Percentiles rank a stretch among this genome's conserved stretches.
Evolutionary conservation across 2,888 invertebrate species (phyloP).

Genomic region (Tuberolachnus salignus): DNA sequence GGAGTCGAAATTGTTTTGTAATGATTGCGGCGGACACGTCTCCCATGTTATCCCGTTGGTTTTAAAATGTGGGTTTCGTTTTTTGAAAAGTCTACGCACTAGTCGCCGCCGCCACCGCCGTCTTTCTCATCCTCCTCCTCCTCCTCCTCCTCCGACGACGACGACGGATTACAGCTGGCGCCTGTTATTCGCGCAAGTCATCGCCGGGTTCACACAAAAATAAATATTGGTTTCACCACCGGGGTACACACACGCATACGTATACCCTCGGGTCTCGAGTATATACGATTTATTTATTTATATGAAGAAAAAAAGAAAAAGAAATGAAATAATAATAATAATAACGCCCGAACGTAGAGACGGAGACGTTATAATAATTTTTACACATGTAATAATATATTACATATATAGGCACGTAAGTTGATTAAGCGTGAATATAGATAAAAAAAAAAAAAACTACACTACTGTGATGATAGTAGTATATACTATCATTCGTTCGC

Average conservation of each 20-base stretch:
- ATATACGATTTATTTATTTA: too few relatives aligned
- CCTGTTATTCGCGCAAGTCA: constrained; percentile 56
- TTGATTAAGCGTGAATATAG: neutral
- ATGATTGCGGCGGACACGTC: constrained; percentile 3
- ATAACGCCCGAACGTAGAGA: neutral
- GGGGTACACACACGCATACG: neutral
- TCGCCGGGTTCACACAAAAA: constrained; percentile 36
- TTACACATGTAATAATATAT: too few relatives aligned
- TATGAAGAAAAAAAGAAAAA: neutral
- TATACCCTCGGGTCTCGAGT: neutral
- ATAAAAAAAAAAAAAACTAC: constrained; percentile 16
- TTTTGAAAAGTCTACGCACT: constrained; percentile 11
- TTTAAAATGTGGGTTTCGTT: constrained; percentile 5
- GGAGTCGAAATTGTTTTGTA: constrained; percentile 18
- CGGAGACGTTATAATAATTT: neutral
- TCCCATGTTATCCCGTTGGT: neutral
- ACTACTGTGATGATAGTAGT: too few relatives aligned
- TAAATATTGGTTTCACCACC: constrained; percentile 51
- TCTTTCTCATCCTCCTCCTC: too few relatives aligned
- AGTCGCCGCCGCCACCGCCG: too few relatives aligned
- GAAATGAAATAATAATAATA: neutral
- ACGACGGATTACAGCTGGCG: constrained; percentile 38
- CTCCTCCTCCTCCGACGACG: too few relatives aligned
- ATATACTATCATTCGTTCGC: too few relatives aligned
- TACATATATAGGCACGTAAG: neutral